Base-by-base conservation (phyloP, 1,140 invertebrate genomes). In the Panagrolaimus sp. region DNA sequence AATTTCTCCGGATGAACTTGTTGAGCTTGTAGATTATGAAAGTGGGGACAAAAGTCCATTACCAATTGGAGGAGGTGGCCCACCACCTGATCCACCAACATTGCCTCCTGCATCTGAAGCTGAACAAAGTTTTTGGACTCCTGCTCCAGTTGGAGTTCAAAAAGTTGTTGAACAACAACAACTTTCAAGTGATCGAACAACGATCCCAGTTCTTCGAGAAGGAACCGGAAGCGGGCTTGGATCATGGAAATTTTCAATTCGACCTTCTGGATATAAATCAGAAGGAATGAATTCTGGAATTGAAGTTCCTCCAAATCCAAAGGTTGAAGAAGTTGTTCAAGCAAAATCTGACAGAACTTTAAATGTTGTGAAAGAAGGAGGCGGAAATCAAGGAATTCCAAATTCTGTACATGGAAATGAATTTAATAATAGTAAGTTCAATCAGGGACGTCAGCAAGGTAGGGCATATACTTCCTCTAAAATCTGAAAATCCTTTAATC, bases 341-440 rank as follows among this genome's bases (percentile, higher is more conserved):
- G 52, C 52, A 14, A 58, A 58, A 14, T 21, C 21, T 12, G 28
- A 26, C 8, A 28, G 21, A 14, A 58, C 52, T 8, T 12, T 28
- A 14, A 28, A 58, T 26, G 52, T 58, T n/a, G 52, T 58, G 1
- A n/a, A 58, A 17, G 17, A n/a, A 21, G 28, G 17, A 58, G 10
- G 10, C 28, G 52, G 52, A 12, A 12, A 12, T 17, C 21, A n/a
- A 10, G 52, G 52, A 58, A 38, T 38, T 38, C 52, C 52, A 58
- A 21, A 12, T 12, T 26, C 12, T 4, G 21, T 28, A n/a, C 21
- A 58, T 58, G 21, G 21, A 1, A 58, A 10, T 12, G 28, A 26
- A 26, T 58, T 58, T 28, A 58, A 21, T 58, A 28, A 58, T 24
- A 58, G 52, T 58, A 21, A 58, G 52, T 28, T 4, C 12, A 52